phyloP scores from a whole-genome alignment of 53 echinoderm and acorn worm species.

The Actinopyga echinites region DNA sequence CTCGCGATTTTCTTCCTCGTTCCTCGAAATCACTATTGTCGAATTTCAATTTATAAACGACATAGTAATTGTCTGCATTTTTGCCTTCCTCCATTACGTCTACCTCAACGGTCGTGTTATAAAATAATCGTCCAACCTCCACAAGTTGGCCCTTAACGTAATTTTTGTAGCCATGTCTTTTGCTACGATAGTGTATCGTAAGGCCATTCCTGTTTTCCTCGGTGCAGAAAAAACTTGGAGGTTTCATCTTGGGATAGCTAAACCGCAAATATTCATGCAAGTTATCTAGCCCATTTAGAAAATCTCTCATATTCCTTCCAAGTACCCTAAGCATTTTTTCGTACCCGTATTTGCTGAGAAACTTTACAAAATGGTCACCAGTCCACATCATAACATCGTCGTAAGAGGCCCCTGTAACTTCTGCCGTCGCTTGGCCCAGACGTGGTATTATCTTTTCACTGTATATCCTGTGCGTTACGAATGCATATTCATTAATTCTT shows the following conservation, averaged over 20 bases:
- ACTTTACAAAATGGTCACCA: conserved; percentile 72
- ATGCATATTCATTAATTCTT: conserved; percentile 85
- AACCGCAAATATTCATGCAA: conserved; percentile 93
- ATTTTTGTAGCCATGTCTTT: conserved; percentile 68
- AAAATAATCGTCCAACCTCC: conserved; percentile 77
- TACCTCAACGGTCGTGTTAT: conserved; percentile 72
- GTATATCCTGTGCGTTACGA: conserved; percentile 91
- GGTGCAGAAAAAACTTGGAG: conserved; percentile 88
- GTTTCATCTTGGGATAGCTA: conserved; percentile 96
- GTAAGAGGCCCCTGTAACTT: conserved; percentile 60
- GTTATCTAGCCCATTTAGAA: conserved; percentile 91
- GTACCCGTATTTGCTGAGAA: conserved; percentile 87
- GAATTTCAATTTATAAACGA: conserved; percentile 66
- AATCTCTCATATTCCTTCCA: conserved; percentile 88
- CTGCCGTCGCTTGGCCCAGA: conserved; percentile 69
- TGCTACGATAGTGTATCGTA: conserved; percentile 81
- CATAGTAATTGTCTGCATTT: conserved; percentile 54
- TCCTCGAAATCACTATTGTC: conserved; percentile 74
- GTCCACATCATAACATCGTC: conserved; percentile 77
- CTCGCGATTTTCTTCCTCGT: conserved; percentile 4
- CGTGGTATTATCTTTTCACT: conserved; percentile 86
- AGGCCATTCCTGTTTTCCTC: conserved; percentile 71
- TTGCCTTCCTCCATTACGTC: conserved; percentile 60
- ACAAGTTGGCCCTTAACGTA: conserved; percentile 87
- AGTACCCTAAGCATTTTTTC: conserved; percentile 87